Conservation (phyloP, 2,113 vertebrate species). For the Poeciliopsis turrubarensis region DNA sequence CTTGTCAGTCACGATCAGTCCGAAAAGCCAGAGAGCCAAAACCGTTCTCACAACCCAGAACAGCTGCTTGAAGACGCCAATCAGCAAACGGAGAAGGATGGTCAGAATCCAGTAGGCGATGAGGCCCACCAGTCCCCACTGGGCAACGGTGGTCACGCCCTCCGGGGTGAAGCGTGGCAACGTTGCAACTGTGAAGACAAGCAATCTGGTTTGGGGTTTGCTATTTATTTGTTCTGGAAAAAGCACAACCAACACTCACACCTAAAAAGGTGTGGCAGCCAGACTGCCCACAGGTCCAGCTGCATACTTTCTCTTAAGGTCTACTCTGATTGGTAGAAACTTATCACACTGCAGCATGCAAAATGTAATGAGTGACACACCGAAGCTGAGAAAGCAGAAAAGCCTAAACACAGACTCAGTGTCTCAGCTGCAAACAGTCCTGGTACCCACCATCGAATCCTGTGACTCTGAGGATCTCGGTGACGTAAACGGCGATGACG, state of each 20-base stretch:
- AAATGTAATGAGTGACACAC: neutral
- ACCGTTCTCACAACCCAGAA: conserved; percentile 79
- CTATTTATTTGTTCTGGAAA: neutral
- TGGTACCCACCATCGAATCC: conserved; percentile 75
- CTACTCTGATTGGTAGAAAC: conserved; percentile 1
- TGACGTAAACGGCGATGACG: conserved; percentile 79
- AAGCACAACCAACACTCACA: conserved; percentile 7
- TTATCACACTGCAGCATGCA: neutral
- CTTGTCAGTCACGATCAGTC: conserved; percentile 74
- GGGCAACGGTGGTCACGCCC: conserved; percentile 72
- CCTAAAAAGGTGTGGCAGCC: conserved; percentile 36
- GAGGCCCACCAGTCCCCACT: conserved; percentile 78
- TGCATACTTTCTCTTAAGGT: conserved; percentile 38
- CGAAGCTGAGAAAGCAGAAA: neutral
- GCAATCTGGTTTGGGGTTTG: conserved; percentile 4
- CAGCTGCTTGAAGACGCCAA: conserved; percentile 61
- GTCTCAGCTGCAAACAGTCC: neutral
- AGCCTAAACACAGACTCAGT: neutral
- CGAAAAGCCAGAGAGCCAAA: conserved; percentile 73
- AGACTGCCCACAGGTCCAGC: conserved; percentile 29
- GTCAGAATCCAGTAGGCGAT: conserved; percentile 79
- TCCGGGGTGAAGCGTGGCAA: conserved; percentile 80
- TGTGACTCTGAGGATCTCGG: conserved; percentile 79
- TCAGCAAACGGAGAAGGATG: conserved; percentile 64
- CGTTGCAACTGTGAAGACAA: conserved; percentile 55